Evolutionary conservation across 2,888 invertebrate species (phyloP), one percentile per base, ranked within the genome.

Genomic region (Brachyopa scutellaris): DNA sequence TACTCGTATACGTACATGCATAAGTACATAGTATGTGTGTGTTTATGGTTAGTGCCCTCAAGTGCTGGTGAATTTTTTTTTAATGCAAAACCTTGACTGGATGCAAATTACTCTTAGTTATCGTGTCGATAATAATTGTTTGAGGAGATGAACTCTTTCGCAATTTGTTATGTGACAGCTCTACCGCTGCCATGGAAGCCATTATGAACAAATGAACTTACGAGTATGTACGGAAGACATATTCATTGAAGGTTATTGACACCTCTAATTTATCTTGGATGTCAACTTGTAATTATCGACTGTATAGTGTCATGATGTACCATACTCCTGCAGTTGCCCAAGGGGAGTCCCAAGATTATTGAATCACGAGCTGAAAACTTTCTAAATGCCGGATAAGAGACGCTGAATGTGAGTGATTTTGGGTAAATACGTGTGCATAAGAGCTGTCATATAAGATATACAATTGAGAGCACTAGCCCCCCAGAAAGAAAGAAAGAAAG

Each of bases 71-170:
- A 17, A 7, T 47, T 45, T 45, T 33, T 9, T 13, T 11, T 40
- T 29, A 5, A 8, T 11, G 17, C 7, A 26, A 38, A 49, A 51
- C 47, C 49, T 64, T 64, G 49, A n/a, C 5, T 38, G 36, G 6
- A 38, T 49, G 49, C 9, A 64, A 51, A 64, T 64, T n/a, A 29
- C 17, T n/a, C 2, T 23, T 11, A 7, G 23, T 62, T 62, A 64
- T 64, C 64, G 33, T 4, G 6, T 2, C 6, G 19, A 51, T 64
- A 64, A 64, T n/a, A n/a, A n/a, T 62, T 47, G 3, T 33, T 47
- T 36, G 23, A 47, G 47, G 33, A 62, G 47, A 17, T 13, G n/a
- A 8, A 36, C 0, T 7, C 19, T 61, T 29, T 31, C 42, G 45
- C 7, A 42, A 45, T 31, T 45, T 21, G 31, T n/a, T 19, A 21